A percentile compares a stretch with the other conserved stretches of the same genome.
phyloP scores from a whole-genome alignment of 1,140 invertebrate genomes.

The Temnothorax nylanderi region DNA sequence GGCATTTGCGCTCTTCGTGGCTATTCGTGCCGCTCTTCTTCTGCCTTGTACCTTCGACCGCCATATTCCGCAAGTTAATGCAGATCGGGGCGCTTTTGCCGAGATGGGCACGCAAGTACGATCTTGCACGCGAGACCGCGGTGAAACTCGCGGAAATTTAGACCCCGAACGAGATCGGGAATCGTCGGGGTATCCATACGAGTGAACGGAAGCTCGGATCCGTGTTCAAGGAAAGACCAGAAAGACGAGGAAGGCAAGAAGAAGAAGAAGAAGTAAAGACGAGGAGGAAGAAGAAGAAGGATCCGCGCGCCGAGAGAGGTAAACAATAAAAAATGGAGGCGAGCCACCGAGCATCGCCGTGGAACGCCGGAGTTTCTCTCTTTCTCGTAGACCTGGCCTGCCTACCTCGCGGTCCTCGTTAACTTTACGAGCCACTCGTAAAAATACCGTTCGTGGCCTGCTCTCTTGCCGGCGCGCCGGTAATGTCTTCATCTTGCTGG shows the following conservation, averaged over 20 bases:
- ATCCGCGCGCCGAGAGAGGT: neutral
- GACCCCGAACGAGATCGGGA: neutral
- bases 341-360: conserved; percentile 69
- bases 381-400: conserved; percentile 60
- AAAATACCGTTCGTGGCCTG: conserved; percentile 84
- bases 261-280: conserved; percentile 38
- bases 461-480: conserved; percentile 76
- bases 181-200: conserved; percentile 16
- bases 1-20: neutral
- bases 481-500: conserved; percentile 84
- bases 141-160: conserved; percentile 50
- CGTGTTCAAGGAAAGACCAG: neutral
- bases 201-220: conserved; percentile 22
- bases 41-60: neutral
- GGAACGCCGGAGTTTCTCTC: conserved; percentile 70
- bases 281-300: conserved; percentile 33
- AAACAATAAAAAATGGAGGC: conserved; percentile 70
- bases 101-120: conserved; percentile 42
- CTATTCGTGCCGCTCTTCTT: neutral
- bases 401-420: conserved; percentile 82
- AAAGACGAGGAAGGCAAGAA: conserved; percentile 15
- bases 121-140: conserved; percentile 37
- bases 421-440: conserved; percentile 86
- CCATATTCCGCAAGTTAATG: conserved; percentile 25
- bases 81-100: conserved; percentile 22